These are phyloP conservation scores for Lophotis ruficrista DNA, from an alignment of 2,113 vertebrate species.

Conservation along the genomic window DNA sequence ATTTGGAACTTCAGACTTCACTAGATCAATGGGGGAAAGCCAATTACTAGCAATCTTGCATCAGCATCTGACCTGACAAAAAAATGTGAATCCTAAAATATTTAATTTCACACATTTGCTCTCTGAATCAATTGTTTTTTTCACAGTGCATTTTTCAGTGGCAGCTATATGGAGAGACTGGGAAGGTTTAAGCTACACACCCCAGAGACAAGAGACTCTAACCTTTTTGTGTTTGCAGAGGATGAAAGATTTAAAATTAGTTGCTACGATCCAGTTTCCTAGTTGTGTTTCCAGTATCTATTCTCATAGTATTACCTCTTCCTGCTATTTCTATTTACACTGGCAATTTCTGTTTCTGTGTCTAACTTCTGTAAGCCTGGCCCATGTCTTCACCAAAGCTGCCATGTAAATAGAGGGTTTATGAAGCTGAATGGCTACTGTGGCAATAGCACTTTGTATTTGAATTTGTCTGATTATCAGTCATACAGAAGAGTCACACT, in stretches of 20 bases:
- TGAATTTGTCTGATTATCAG: neutral
- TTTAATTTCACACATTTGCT: neutral
- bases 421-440: neutral
- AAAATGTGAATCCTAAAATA: neutral
- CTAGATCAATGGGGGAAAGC: neutral
- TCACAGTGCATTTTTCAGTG: neutral
- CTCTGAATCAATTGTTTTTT: neutral
- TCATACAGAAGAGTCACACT: neutral
- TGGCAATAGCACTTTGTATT: neutral
- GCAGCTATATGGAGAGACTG: neutral
- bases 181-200: neutral
- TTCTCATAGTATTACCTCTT: slow-evolving; percentile 12
- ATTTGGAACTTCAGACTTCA: neutral
- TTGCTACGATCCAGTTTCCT: neutral
- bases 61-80: neutral
- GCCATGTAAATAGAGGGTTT: neutral
- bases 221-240: slow-evolving; percentile 9
- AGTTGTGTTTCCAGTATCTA: slow-evolving; percentile 25
- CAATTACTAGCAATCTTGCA: neutral
- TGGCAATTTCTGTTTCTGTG: neutral
- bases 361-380: neutral
- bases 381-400: neutral
- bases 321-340: slow-evolving; percentile 17
- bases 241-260: slow-evolving; percentile 9
- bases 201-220: neutral